Evolutionary conservation across 2,888 invertebrate genomes (phyloP), one percentile per base, ranked within the genome.

Genomic region (Leptinotarsa haldemani): DNA sequence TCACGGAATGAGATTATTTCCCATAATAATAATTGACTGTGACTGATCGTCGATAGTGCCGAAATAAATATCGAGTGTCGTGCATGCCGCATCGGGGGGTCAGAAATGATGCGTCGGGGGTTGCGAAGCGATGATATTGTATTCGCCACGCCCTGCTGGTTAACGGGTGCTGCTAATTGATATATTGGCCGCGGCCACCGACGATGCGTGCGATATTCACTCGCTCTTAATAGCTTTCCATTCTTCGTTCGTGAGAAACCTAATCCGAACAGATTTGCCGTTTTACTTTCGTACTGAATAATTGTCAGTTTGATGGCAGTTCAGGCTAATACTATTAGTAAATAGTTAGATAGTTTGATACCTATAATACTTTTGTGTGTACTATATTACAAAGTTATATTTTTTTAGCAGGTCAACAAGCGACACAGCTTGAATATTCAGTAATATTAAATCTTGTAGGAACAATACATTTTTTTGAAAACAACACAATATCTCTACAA

Each of bases 91-190:
- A 58, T 58, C 58, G 61, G 61, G 30, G 61, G 61, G 61, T 40
- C 30, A 40, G 25, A 30, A 61, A 46, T 20, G 56, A 56, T 58
- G 78, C 72, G 69, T 67, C 25, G 56, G 74, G 77, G 75, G 75
- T 74, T 64, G 73, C 61, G 72, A 75, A 65, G 63, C 71, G 76
- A 75, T 76, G 76, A 80, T 81, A 81, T 82, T 80, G 80, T 82
- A 79, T 79, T 78, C 84, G 85, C 83, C 85, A 85, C 85, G 84
- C 85, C 85, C 84, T 81, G 82, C 80, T 83, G 85, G 85, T 85
- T 85, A 85, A 79, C 84, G 83, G 85, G 84, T 85, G 86, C 83
- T 83, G 79, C 85, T 86, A 87, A 87, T 87, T 87, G 86, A 87
- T 86, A 86, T 85, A 86, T 86, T 85, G 86, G 84, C 80, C 79